Percentiles rank a stretch among this genome's conserved stretches.
These are phyloP conservation scores for Heliocidaris tuberculata DNA, from an alignment of 35 echinoderm and acorn worm species.

Conservation along the genomic window DNA sequence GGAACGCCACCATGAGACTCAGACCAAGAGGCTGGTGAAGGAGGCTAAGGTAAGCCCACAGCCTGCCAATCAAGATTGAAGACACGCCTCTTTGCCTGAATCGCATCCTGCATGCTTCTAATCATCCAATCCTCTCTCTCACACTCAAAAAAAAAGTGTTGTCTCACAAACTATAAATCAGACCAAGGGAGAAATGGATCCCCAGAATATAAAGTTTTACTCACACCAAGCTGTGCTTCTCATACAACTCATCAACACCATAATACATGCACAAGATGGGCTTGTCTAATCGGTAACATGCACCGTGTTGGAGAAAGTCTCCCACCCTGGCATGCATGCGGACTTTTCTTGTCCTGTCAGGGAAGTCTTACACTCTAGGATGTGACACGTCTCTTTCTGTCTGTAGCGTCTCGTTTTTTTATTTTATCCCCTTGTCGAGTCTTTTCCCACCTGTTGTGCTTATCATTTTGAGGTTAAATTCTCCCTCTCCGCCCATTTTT, in stretches of 20 bases:
- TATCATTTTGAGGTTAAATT: constrained; percentile 1
- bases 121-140: constrained; percentile 40
- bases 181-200: neutral
- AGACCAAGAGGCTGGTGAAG: constrained; percentile 45
- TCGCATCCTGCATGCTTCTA: constrained; percentile 49
- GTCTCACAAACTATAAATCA: neutral
- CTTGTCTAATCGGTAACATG: constrained; percentile 40
- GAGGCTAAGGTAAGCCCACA: constrained; percentile 44
- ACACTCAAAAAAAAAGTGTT: neutral
- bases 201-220: constrained; percentile 12
- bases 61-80: constrained; percentile 49
- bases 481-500: neutral
- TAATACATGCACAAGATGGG: constrained; percentile 41
- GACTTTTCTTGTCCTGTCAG: constrained; percentile 13
- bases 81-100: constrained; percentile 28
- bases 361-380: neutral
- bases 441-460: neutral
- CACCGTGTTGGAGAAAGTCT: constrained; percentile 32
- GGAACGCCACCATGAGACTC: constrained; percentile 6
- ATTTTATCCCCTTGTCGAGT: constrained; percentile 29
- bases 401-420: neutral
- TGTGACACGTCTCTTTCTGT: neutral
- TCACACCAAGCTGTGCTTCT: constrained; percentile 34
- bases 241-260: constrained; percentile 49
- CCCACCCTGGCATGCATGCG: constrained; percentile 28